Evolutionary conservation across 2,113 vertebrate genomes (phyloP).

Genomic region (Merops nubicus): DNA sequence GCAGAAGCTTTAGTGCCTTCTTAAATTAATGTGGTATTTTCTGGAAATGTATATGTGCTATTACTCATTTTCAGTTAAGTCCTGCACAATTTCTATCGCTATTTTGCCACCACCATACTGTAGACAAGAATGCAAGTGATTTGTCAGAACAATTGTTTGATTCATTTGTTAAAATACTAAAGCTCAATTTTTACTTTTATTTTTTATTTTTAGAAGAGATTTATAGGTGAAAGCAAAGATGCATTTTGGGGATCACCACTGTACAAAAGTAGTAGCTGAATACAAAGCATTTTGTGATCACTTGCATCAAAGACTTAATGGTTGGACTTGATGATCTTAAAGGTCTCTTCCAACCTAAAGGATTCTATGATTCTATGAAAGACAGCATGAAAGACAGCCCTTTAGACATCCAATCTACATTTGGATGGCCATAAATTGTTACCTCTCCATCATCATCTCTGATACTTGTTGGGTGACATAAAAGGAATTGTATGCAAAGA

Average conservation of each 20-base stretch:
- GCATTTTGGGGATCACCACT: constrained; percentile 69
- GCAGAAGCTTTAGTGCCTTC: constrained; percentile 84
- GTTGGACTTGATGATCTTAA: too few species aligned
- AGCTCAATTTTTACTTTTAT: constrained; percentile 34
- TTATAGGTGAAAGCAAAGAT: constrained; percentile 37
- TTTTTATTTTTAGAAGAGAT: constrained; percentile 13
- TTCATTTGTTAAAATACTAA: constrained; percentile 40
- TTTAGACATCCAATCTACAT: constrained; percentile 33
- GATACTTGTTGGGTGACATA: background rate
- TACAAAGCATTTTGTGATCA: constrained; percentile 49
- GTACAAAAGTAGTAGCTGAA: constrained; percentile 59
- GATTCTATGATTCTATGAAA: too few species aligned
- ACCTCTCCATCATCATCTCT: constrained; percentile 56
- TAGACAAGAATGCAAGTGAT: constrained; percentile 51
- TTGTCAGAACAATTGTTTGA: constrained; percentile 16
- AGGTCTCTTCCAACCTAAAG: too few species aligned
- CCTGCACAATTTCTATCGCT: constrained; percentile 40
- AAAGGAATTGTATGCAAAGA: constrained; percentile 35
- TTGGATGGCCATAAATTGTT: constrained; percentile 74
- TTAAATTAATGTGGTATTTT: constrained; percentile 76
- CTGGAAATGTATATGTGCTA: constrained; percentile 65
- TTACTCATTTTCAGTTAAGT: constrained; percentile 37
- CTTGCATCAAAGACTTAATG: too few species aligned
- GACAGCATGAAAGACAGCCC: too few species aligned
- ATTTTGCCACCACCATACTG: constrained; percentile 28